Base-by-base conservation (phyloP, 1,140 invertebrate species). In the Leptinotarsa defecta region DNA sequence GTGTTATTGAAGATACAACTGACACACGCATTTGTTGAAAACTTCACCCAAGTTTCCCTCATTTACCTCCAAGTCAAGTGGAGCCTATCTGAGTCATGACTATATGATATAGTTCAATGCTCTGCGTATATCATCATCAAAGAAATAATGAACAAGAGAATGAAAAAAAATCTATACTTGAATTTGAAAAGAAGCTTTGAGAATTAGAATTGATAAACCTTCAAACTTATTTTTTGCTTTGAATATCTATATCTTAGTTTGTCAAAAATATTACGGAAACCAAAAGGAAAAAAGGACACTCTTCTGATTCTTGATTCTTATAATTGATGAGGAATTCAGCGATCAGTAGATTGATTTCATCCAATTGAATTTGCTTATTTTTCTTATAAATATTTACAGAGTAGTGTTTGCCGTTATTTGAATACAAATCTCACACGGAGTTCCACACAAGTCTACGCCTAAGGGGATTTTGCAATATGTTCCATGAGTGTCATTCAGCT, bases 351-450 rank as follows among this genome's bases (percentile, higher is more conserved):
- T 67, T 67, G 22, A 67, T 22, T 67, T 68, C 67, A 68, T 68
- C 43, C 43, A 48, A 68, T 24, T 24, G 27, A 48, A 68, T 68
- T 68, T 48, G 67, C 67, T 68, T 68, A 68, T 68, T 68, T 68
- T 68, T 68, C 67, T 68, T 67, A 67, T 67, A 19, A 68, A 68
- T 68, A 68, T 68, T 43, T 68, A 68, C 43, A 43, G 22, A 68
- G 67, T 68, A 68, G 67, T 68, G 20, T 68, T 68, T 27, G 24
- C 24, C 43, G n/a, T 68, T 68, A 24, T 65, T 65, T 27, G 43
- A 68, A 48, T 68, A 68, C 34, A 13, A 48, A 68, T 49, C 43
- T 68, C 15, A 68, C 67, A 68, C 67, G 27, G 15, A 68, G 11
- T 68, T 43, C 19, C 24, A 68, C 34, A 68, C 67, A 13, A n/a